A percentile compares a stretch with the other conserved stretches of the same genome.
Conservation (phyloP, 1,140 invertebrate genomes). For the Propsilocerus akamusi region DNA sequence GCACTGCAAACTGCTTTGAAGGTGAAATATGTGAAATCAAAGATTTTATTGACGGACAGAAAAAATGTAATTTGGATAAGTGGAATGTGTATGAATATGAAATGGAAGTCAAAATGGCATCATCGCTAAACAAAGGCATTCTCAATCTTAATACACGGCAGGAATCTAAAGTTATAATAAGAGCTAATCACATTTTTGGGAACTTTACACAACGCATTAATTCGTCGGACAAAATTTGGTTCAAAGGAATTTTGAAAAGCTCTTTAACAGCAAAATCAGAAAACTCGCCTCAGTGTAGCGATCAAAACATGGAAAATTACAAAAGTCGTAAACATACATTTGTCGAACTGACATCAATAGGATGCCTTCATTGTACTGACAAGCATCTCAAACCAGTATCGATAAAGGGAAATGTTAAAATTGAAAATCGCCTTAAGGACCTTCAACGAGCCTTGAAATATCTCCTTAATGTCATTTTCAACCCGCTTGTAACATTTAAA, state of each 20-base stretch:
- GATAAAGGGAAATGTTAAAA: slow-evolving; percentile 23
- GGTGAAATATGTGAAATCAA: slow-evolving; percentile 27
- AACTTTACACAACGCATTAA: slow-evolving; percentile 49
- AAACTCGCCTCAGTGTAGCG: neutral
- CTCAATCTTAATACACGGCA: slow-evolving; percentile 26
- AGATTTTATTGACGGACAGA: slow-evolving; percentile 31
- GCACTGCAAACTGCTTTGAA: slow-evolving; percentile 28
- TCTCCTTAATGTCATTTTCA: slow-evolving; percentile 53
- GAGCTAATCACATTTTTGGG: slow-evolving; percentile 40
- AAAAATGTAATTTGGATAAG: slow-evolving; percentile 43
- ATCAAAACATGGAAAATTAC: slow-evolving; percentile 4
- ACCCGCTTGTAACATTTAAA: slow-evolving; percentile 55
- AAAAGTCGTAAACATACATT: slow-evolving; percentile 29
- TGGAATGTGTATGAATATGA: slow-evolving; percentile 54
- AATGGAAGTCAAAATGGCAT: slow-evolving; percentile 45
- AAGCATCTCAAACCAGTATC: slow-evolving; percentile 30
- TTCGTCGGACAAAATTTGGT: slow-evolving; percentile 48
- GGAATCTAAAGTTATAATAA: slow-evolving; percentile 35
- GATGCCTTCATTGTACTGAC: slow-evolving; percentile 43
- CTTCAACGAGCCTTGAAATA: slow-evolving; percentile 44
- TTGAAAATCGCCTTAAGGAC: slow-evolving; percentile 32
- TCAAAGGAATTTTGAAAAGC: slow-evolving; percentile 37
- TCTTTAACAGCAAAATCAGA: slow-evolving; percentile 12
- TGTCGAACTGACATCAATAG: slow-evolving; percentile 39
- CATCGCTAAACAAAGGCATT: slow-evolving; percentile 25